phyloP scores from a whole-genome alignment of 2,113 vertebrate genomes.

The Dolichallabes microphthalmus region DNA sequence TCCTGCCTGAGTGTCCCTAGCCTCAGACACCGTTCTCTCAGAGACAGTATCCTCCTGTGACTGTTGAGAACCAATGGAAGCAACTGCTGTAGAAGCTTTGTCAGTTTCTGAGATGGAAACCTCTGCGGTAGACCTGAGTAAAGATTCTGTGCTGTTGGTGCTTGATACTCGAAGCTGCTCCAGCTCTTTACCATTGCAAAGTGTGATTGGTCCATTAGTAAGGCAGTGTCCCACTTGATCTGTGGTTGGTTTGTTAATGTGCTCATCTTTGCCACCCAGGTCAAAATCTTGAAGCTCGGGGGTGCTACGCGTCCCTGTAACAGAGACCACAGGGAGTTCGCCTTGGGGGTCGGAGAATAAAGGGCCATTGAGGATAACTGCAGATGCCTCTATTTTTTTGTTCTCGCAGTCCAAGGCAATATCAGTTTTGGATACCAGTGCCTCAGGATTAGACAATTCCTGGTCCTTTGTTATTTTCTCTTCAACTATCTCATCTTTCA shows the following conservation, averaged over 20 bases:
- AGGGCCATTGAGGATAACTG: conserved; percentile 26
- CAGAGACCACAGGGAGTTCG: not conserved
- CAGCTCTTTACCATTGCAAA: conserved; percentile 24
- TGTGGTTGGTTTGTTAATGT: conserved; percentile 55
- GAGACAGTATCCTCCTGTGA: not conserved
- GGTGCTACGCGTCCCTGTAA: conserved; percentile 55
- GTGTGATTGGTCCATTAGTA: conserved; percentile 47
- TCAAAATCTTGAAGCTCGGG: conserved; percentile 48
- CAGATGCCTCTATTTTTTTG: not conserved
- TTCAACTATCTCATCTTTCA: not conserved
- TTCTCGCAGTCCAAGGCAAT: not conserved
- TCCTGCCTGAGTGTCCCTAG: not conserved
- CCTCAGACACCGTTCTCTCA: conserved; percentile 2
- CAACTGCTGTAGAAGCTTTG: conserved; percentile 28
- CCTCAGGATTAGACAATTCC: not conserved
- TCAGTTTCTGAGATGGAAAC: conserved; percentile 44
- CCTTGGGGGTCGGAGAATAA: not conserved
- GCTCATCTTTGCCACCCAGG: conserved; percentile 59
- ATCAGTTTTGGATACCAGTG: not conserved
- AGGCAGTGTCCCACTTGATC: conserved; percentile 45
- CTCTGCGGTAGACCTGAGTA: not conserved
- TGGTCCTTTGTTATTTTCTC: conserved; percentile 5
- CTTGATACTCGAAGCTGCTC: not conserved
- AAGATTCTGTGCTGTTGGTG: conserved; percentile 20
- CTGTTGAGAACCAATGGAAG: not conserved